A percentile compares a stretch with the other conserved stretches of the same genome.
Evolutionary conservation across 37 sponge, comb jelly and placozoan genomes (phyloP).

Genomic region (Cliona cf. orientalis): DNA sequence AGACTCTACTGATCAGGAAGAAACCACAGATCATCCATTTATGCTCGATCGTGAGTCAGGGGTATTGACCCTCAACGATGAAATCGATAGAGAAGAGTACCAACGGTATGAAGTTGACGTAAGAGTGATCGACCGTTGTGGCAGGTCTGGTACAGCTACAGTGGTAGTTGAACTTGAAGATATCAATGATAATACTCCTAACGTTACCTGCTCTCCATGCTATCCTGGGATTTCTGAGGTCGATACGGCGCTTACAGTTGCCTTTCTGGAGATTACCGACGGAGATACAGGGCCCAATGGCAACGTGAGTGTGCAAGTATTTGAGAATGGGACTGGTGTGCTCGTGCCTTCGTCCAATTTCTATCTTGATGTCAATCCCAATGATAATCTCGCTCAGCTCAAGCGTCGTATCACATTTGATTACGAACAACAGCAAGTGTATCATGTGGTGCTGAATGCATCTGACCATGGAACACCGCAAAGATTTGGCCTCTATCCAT

Average conservation of each 20-base stretch:
- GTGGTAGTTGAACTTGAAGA: slow-evolving; percentile 49
- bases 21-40: slow-evolving; percentile 30
- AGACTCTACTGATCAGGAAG: background rate
- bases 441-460: slow-evolving; percentile 39
- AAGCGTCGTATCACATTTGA: slow-evolving; percentile 22
- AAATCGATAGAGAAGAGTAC: slow-evolving; percentile 33
- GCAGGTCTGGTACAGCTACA: slow-evolving; percentile 19
- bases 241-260: slow-evolving; percentile 9
- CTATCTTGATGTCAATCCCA: background rate
- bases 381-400: background rate
- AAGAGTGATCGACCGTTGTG: slow-evolving; percentile 15
- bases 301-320: background rate
- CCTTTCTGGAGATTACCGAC: slow-evolving; percentile 29
- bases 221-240: background rate
- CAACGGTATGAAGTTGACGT: slow-evolving; percentile 27
- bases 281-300: slow-evolving; percentile 40
- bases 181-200: slow-evolving; percentile 74
- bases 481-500: background rate
- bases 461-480: slow-evolving; percentile 45
- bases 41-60: slow-evolving; percentile 47
- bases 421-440: slow-evolving; percentile 33
- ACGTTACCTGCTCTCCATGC: background rate
- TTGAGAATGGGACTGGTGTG: slow-evolving; percentile 17
- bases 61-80: slow-evolving; percentile 17
- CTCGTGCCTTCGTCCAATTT: slow-evolving; percentile 13